Evolutionary conservation across 2,888 invertebrate species (phyloP).

Genomic region (Trichogramma dendrolimi): DNA sequence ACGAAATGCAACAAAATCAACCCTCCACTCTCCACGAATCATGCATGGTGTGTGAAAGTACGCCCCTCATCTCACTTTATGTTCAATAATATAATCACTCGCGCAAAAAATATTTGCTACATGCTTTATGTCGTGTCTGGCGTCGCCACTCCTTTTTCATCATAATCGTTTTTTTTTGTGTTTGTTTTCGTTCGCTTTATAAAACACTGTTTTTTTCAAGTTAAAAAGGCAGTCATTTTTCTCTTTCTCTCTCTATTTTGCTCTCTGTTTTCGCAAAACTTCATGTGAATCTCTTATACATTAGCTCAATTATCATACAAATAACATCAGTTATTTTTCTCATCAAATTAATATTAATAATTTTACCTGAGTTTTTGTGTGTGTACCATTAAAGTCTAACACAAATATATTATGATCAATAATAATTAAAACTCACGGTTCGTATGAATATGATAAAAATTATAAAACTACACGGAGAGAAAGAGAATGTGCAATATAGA

Average conservation of each 20-base stretch:
- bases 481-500: constrained; percentile 11
- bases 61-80: constrained; percentile 25
- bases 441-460: constrained; percentile 16
- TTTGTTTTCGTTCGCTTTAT: constrained; percentile 9
- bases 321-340: no score
- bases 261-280: not conserved
- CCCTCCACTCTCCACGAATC: constrained; percentile 10
- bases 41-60: constrained; percentile 38
- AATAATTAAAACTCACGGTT: constrained; percentile 14
- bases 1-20: constrained; percentile 25
- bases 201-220: constrained; percentile 11
- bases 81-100: constrained; percentile 20
- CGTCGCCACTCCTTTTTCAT: constrained; percentile 17
- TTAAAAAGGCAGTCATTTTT: constrained; percentile 5
- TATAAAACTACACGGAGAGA: constrained; percentile 12
- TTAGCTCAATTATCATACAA: not conserved
- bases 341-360: no score
- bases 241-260: constrained; percentile 12
- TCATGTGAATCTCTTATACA: not conserved
- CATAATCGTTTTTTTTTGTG: constrained; percentile 11
- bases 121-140: constrained; percentile 24
- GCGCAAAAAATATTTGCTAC: constrained; percentile 14
- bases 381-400: no score
- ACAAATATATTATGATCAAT: no score
- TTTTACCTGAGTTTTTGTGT: no score